These are phyloP conservation scores for Plecotus auritus DNA, from an alignment of 2,113 vertebrate species.

Conservation along the genomic window DNA sequence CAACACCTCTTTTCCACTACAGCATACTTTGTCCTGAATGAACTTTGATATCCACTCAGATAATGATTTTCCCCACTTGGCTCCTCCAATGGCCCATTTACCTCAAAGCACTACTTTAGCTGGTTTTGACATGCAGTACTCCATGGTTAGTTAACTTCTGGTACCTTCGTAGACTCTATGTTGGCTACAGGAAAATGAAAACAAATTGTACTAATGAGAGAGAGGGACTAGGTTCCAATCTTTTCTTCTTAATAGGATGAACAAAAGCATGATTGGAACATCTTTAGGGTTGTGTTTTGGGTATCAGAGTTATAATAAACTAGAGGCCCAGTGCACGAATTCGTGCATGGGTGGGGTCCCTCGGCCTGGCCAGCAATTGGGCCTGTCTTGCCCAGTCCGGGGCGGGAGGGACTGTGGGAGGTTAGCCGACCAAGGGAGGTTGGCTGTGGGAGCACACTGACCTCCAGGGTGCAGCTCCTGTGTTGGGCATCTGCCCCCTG, in stretches of 20 bases:
- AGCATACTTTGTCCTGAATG: not conserved
- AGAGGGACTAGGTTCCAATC: not conserved
- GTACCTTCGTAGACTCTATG: not conserved
- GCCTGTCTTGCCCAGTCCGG: too few relatives aligned
- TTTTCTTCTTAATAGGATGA: not conserved
- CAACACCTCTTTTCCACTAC: not conserved
- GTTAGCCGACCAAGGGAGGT: too few relatives aligned
- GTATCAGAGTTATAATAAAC: not conserved
- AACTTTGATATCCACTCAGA: not conserved
- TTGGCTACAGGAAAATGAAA: not conserved
- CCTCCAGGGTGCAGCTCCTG: too few relatives aligned
- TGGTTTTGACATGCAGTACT: not conserved
- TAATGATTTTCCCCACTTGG: not conserved
- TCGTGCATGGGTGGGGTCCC: too few relatives aligned
- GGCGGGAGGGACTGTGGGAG: too few relatives aligned
- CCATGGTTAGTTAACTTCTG: not conserved
- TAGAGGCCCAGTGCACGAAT: too few relatives aligned
- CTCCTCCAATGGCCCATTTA: not conserved
- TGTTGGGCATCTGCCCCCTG: too few relatives aligned
- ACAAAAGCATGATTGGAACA: not conserved
- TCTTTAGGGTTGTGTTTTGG: not conserved
- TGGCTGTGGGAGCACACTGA: too few relatives aligned
- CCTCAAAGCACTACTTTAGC: not conserved
- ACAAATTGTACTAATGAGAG: not conserved
- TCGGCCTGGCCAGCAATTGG: too few relatives aligned